Conservation (phyloP, 2,113 vertebrate species). For the Pterophyllum scalare region DNA sequence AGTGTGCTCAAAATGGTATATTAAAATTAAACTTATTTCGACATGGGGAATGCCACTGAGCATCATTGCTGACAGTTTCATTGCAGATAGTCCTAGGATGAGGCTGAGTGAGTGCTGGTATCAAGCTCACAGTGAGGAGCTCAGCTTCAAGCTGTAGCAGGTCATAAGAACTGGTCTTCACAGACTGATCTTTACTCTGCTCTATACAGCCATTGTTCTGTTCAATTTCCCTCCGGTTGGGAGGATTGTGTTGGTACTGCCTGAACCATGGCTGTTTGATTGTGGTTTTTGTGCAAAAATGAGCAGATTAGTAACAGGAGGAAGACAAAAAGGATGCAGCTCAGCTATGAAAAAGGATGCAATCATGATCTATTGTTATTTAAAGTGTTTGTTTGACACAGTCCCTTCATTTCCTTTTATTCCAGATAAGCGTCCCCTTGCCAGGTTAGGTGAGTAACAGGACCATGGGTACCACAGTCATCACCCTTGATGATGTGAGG, state of each 20-base stretch:
- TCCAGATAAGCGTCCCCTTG: constrained; percentile 84
- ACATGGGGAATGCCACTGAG: neutral
- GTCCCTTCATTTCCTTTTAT: constrained; percentile 9
- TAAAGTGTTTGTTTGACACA: neutral
- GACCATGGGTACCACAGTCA: constrained; percentile 89
- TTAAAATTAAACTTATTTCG: constrained; percentile 39
- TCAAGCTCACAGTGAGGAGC: neutral
- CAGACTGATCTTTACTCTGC: constrained; percentile 16
- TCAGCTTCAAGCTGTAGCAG: constrained; percentile 13
- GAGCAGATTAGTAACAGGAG: neutral
- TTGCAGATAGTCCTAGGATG: constrained; percentile 2
- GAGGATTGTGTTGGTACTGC: neutral
- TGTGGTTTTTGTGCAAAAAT: neutral
- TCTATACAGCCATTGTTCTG: constrained; percentile 27
- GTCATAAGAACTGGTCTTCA: constrained; percentile 26
- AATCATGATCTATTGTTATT: neutral
- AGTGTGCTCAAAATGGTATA: constrained; percentile 5
- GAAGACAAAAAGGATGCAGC: neutral
- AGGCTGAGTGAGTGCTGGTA: neutral
- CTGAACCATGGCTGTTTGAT: neutral
- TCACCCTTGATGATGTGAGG: constrained; percentile 87
- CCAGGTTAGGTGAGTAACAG: constrained; percentile 80
- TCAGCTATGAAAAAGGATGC: neutral
- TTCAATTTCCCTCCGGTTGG: constrained; percentile 17
- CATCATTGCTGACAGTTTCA: neutral